Percentiles rank a stretch among this genome's conserved stretches.
Evolutionary conservation across 2,888 invertebrate genomes (phyloP).

Genomic region (Rhingia rostrata): DNA sequence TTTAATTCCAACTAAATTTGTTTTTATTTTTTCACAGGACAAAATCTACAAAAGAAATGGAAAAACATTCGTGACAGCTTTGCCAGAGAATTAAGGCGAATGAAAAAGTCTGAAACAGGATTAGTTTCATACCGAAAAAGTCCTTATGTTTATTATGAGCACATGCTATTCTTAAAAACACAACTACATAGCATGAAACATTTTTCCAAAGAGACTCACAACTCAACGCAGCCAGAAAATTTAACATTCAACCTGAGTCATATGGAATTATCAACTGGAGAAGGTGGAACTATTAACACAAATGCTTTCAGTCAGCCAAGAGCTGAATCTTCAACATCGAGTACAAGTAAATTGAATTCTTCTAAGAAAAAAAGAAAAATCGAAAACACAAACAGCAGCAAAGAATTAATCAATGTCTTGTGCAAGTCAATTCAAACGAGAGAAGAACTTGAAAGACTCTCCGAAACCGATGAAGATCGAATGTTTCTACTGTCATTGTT

Average conservation of each 20-base stretch:
- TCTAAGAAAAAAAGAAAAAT: neutral
- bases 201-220: neutral
- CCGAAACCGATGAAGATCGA: conserved; percentile 7
- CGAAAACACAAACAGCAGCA: neutral
- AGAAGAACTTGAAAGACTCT: neutral
- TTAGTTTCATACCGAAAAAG: neutral
- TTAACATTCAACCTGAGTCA: neutral
- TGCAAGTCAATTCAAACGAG: conserved; percentile 8
- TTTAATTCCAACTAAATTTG: neutral
- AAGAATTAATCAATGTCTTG: neutral
- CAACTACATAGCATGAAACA: neutral
- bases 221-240: neutral
- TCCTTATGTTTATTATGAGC: conserved; percentile 5
- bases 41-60: conserved; percentile 9
- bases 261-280: neutral
- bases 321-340: neutral
- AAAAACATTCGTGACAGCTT: conserved; percentile 13
- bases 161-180: conserved; percentile 6
- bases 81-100: neutral
- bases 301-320: neutral
- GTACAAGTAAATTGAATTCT: neutral
- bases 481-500: conserved; percentile 11
- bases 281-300: neutral
- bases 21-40: neutral
- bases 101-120: neutral